Conservation (phyloP, 35 echinoderm and acorn worm species). For the Acanthaster planci region DNA sequence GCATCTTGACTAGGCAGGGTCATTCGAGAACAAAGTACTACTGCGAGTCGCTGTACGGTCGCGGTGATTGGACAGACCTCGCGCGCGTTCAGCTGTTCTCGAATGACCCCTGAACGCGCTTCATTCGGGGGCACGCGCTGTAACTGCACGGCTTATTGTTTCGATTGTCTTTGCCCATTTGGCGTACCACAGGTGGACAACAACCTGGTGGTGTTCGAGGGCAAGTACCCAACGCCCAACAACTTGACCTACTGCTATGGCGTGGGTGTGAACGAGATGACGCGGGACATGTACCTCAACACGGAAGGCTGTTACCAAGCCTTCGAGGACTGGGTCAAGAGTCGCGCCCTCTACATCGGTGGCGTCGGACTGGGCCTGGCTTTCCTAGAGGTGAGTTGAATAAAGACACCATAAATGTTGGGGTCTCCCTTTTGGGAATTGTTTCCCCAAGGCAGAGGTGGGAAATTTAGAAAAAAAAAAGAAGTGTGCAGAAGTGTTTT, state of each 20-base stretch:
- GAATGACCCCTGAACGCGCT: no score
- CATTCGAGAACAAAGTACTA: no score
- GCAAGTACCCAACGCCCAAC: neutral
- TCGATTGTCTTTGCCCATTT: neutral
- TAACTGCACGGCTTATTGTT: neutral
- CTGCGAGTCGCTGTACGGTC: no score
- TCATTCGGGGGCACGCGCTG: no score
- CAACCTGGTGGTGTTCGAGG: neutral
- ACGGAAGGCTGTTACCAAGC: slow-evolving; percentile 48
- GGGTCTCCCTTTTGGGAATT: no score
- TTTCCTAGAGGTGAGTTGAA: slow-evolving; percentile 60
- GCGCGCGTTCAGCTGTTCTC: no score
- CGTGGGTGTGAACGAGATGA: neutral
- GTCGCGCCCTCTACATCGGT: slow-evolving; percentile 58
- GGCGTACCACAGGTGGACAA: slow-evolving; percentile 34
- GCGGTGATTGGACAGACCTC: no score
- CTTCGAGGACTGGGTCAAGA: slow-evolving; percentile 42
- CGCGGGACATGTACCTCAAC: neutral
- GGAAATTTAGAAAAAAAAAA: no score
- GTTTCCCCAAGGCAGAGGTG: no score
- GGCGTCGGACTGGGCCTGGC: slow-evolving; percentile 58
- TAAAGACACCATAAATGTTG: no score
- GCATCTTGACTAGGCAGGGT: no score
- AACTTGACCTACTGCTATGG: neutral
- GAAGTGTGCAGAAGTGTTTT: no score